A percentile compares a stretch with the other conserved stretches of the same genome.
phyloP scores from a whole-genome alignment of 2,113 vertebrate genomes.

The Plectropomus leopardus region DNA sequence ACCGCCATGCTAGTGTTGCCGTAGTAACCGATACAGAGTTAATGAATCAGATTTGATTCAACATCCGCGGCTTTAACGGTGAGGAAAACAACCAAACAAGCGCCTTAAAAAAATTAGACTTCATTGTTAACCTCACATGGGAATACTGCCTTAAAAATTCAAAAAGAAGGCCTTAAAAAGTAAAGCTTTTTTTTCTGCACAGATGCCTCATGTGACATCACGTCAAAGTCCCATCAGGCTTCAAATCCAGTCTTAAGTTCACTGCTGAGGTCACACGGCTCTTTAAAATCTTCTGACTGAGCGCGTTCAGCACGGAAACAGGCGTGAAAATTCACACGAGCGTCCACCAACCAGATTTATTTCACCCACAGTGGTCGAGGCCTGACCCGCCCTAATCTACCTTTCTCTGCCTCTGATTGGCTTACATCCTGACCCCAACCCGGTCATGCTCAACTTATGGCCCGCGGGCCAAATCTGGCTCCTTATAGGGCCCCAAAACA shows the following conservation, averaged over 20 bases:
- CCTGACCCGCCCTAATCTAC: too few species aligned
- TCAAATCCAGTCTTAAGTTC: neutral
- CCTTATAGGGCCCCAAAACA: too few species aligned
- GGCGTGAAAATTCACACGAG: too few species aligned
- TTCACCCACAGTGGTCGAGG: too few species aligned
- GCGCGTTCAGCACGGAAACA: too few species aligned
- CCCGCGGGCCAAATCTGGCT: too few species aligned
- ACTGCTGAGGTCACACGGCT: neutral
- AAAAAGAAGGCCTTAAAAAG: slow-evolving; percentile 22
- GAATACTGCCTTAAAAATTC: slow-evolving; percentile 31
- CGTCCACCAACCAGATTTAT: too few species aligned
- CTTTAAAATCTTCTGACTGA: neutral
- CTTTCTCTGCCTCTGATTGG: too few species aligned
- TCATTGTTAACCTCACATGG: neutral
- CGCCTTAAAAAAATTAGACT: slow-evolving; percentile 1
- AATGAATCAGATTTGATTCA: too few species aligned
- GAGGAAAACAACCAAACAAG: neutral
- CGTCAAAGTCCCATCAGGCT: neutral
- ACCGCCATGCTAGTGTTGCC: neutral
- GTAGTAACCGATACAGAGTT: neutral
- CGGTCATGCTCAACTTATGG: too few species aligned
- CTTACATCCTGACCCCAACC: too few species aligned
- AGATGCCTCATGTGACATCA: neutral
- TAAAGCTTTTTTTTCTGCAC: neutral
- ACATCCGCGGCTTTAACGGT: neutral